These are phyloP conservation scores for Circaetus cinerascens DNA, from an alignment of 2,113 vertebrate genomes.

Conservation along the genomic window DNA sequence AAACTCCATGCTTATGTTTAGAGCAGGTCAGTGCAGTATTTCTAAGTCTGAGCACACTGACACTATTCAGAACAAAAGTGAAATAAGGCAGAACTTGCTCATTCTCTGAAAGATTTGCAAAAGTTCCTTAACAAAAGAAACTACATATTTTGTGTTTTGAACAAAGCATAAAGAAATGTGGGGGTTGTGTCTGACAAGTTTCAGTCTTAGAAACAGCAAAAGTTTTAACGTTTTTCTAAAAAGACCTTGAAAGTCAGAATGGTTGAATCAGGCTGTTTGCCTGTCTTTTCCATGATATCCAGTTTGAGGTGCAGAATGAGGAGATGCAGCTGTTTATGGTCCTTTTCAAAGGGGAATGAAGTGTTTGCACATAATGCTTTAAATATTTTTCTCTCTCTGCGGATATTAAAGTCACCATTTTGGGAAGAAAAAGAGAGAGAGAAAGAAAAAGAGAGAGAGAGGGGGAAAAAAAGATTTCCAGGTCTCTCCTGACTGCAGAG, in stretches of 20 bases:
- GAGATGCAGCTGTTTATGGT: not conserved
- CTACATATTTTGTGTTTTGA: not conserved
- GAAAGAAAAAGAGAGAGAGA: not conserved
- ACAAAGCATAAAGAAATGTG: not conserved
- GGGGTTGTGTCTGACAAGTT: conserved; percentile 39
- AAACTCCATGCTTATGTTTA: not conserved
- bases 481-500: not conserved
- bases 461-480: not conserved
- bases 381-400: not conserved
- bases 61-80: not conserved
- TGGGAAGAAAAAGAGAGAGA: not conserved
- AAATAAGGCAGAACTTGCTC: not conserved
- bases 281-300: not conserved
- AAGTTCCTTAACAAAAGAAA: not conserved
- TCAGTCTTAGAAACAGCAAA: not conserved
- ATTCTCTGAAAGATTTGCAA: not conserved
- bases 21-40: not conserved
- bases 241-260: not conserved
- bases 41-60: not conserved
- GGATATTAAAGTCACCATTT: not conserved
- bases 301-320: not conserved
- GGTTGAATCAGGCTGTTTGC: not conserved
- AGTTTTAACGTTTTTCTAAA: not conserved
- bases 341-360: not conserved
- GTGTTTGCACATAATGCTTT: not conserved